Evolutionary conservation across 2,888 invertebrate genomes (phyloP).

Genomic region (Actias luna): DNA sequence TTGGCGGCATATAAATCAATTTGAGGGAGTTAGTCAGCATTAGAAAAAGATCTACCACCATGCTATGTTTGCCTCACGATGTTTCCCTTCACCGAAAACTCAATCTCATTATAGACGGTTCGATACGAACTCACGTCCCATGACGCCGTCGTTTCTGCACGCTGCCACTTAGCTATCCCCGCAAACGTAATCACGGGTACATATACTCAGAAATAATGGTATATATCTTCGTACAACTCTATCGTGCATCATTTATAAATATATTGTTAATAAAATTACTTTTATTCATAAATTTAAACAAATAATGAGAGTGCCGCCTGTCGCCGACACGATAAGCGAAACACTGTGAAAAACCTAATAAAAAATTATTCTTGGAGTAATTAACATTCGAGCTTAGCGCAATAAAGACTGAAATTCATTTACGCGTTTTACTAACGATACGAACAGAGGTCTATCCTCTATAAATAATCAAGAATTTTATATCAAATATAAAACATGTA

Average conservation of each 20-base stretch:
- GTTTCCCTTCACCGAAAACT: too few relatives aligned
- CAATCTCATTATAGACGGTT: too few relatives aligned
- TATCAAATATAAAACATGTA: too few relatives aligned
- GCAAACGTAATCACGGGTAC: background rate
- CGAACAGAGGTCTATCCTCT: background rate
- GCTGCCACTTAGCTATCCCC: too few relatives aligned
- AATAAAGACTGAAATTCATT: background rate
- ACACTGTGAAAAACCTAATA: background rate
- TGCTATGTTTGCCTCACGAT: too few relatives aligned
- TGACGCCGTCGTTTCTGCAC: too few relatives aligned
- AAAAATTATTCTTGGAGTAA: background rate
- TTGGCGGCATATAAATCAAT: too few relatives aligned
- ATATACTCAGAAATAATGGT: background rate
- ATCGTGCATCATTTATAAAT: background rate
- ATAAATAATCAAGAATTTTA: too few relatives aligned
- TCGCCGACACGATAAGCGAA: background rate
- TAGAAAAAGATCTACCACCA: too few relatives aligned
- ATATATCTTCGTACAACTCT: background rate
- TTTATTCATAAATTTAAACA: background rate
- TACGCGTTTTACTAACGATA: background rate
- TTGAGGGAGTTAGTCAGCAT: too few relatives aligned
- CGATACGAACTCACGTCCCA: too few relatives aligned
- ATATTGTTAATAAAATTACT: too few relatives aligned
- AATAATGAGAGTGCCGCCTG: background rate
- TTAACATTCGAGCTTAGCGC: background rate